phyloP scores from a whole-genome alignment of 2,888 invertebrate genomes.

The Melikaiella ostensackeni region DNA sequence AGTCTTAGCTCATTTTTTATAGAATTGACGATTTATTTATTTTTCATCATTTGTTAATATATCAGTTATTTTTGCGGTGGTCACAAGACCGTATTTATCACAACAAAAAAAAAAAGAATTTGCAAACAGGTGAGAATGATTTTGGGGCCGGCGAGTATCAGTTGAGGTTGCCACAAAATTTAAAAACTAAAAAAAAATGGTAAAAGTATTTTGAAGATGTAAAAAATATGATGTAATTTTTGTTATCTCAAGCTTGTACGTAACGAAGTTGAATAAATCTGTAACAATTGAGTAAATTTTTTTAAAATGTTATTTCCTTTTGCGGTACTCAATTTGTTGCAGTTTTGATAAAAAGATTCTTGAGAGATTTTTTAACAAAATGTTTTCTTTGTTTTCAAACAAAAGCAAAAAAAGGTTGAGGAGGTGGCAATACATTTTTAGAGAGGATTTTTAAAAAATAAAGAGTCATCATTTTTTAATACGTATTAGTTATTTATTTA shows the following conservation, averaged over 20 bases:
- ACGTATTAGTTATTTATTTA: constrained; percentile 48
- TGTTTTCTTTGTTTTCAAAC: background rate
- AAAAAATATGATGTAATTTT: background rate
- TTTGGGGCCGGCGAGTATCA: background rate
- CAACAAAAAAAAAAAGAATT: too few species aligned
- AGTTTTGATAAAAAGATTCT: background rate
- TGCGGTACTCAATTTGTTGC: background rate
- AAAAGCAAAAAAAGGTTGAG: background rate
- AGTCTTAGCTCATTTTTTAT: background rate
- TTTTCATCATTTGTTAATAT: background rate
- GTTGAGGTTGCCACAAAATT: background rate
- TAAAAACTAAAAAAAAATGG: background rate
- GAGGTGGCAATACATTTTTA: background rate
- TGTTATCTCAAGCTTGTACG: background rate
- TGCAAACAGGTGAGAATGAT: too few species aligned
- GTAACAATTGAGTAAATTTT: background rate
- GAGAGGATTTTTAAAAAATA: background rate
- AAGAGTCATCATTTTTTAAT: constrained; percentile 8
- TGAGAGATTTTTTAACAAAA: background rate
- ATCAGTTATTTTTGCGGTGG: too few species aligned
- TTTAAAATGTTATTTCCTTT: constrained; percentile 41
- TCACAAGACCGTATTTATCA: too few species aligned
- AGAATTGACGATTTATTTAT: background rate
- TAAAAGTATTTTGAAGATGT: background rate
- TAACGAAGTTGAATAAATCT: background rate